Percentiles rank a stretch among this genome's conserved stretches.
phyloP scores from a whole-genome alignment of 2,113 vertebrate genomes.

The Anarrhichthys ocellatus region DNA sequence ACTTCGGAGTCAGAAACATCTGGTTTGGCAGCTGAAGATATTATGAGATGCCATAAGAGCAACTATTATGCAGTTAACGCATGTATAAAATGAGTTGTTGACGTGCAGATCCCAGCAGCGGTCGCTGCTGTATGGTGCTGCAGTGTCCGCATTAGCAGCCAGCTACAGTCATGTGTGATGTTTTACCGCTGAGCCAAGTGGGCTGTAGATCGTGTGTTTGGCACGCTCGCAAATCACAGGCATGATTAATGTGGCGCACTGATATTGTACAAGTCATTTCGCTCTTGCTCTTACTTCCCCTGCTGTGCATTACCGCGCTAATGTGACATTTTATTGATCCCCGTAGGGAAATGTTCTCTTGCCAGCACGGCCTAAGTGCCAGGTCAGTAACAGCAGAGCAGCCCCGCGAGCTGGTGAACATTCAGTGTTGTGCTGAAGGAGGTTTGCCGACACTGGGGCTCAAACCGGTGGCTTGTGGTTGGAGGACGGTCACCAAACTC shows the following conservation, averaged over 20 bases:
- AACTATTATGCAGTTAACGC: neutral
- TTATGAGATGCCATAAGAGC: neutral
- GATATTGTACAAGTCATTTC: slow-evolving; percentile 70
- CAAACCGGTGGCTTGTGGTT: slow-evolving; percentile 20
- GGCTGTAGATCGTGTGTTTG: slow-evolving; percentile 23
- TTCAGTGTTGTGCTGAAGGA: slow-evolving; percentile 60
- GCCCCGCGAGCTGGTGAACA: slow-evolving; percentile 47
- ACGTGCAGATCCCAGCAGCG: slow-evolving; percentile 6
- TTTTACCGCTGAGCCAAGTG: slow-evolving; percentile 52
- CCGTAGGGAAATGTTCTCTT: slow-evolving; percentile 65
- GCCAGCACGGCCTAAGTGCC: slow-evolving; percentile 62
- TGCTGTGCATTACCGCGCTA: slow-evolving; percentile 72
- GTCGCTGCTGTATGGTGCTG: neutral
- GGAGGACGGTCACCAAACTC: slow-evolving; percentile 41
- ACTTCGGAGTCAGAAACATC: neutral
- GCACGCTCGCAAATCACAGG: slow-evolving; percentile 53
- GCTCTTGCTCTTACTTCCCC: slow-evolving; percentile 49
- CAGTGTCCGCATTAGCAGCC: slow-evolving; percentile 2
- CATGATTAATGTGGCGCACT: slow-evolving; percentile 57
- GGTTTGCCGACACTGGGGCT: slow-evolving; percentile 22
- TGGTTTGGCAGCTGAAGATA: neutral
- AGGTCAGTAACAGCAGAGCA: slow-evolving; percentile 54
- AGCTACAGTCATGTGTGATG: slow-evolving; percentile 33
- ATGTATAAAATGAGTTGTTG: neutral
- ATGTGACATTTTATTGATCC: slow-evolving; percentile 77